A percentile compares a stretch with the other conserved stretches of the same genome.
Evolutionary conservation across 2,888 invertebrate genomes (phyloP).

Genomic region (Tetragonisca angustula): DNA sequence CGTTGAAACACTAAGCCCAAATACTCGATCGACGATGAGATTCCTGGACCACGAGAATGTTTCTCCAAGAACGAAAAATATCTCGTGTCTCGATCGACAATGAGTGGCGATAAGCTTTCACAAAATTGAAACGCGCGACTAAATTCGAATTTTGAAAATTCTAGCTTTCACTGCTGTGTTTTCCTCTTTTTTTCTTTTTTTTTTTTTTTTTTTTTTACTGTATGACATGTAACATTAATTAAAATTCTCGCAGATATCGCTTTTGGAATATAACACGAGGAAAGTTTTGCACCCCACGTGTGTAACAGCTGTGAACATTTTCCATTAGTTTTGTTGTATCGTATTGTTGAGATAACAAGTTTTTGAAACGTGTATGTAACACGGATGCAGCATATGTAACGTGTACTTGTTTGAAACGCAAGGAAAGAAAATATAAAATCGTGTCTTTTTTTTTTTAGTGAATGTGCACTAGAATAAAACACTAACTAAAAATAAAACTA

Average conservation of each 20-base stretch:
- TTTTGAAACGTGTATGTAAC: background rate
- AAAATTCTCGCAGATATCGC: background rate
- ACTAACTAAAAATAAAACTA: no score
- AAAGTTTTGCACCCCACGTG: background rate
- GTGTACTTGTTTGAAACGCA: no score
- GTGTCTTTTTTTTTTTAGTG: background rate
- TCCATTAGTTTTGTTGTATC: background rate
- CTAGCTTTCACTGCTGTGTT: background rate
- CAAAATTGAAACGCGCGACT: background rate
- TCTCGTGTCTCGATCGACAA: background rate
- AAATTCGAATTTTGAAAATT: background rate
- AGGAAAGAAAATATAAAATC: background rate
- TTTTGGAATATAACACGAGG: background rate
- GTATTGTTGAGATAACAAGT: background rate
- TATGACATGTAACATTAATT: background rate
- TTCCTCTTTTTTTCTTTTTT: no score
- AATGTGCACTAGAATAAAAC: no score
- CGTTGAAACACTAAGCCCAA: background rate
- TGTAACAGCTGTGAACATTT: background rate
- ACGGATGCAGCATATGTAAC: background rate
- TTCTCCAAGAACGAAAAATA: background rate
- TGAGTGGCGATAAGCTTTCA: background rate
- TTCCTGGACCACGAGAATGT: background rate
- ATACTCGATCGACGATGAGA: slow-evolving; percentile 1
- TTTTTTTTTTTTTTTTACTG: background rate